phyloP scores from a whole-genome alignment of 2,888 invertebrate genomes.

The Cheilosia grossa region DNA sequence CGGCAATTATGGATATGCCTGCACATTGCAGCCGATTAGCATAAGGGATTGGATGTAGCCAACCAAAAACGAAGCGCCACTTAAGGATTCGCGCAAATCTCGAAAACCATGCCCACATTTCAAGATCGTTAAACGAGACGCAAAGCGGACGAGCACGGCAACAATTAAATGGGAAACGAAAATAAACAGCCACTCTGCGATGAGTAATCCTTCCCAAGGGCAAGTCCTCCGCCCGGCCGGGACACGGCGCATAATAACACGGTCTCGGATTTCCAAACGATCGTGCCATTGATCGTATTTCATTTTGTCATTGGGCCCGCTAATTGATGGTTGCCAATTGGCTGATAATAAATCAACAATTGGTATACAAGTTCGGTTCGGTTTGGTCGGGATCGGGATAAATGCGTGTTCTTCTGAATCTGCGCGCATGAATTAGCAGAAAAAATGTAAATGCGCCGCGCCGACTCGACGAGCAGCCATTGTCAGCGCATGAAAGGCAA shows the following conservation, averaged over 20 bases:
- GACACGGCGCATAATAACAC: slow-evolving; percentile 70
- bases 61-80: slow-evolving; percentile 56
- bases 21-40: slow-evolving; percentile 61
- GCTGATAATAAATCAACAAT: slow-evolving; percentile 72
- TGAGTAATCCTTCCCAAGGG: slow-evolving; percentile 74
- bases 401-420: slow-evolving; percentile 22
- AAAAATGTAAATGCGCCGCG: slow-evolving; percentile 64
- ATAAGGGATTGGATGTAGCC: slow-evolving; percentile 20
- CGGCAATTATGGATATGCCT: slow-evolving; percentile 49
- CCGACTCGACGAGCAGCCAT: slow-evolving; percentile 47
- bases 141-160: slow-evolving; percentile 38
- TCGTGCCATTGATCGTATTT: slow-evolving; percentile 76
- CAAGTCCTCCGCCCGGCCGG: slow-evolving; percentile 35
- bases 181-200: slow-evolving; percentile 58
- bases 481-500: slow-evolving; percentile 57
- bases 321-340: slow-evolving; percentile 77
- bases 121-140: slow-evolving; percentile 24
- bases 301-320: slow-evolving; percentile 77
- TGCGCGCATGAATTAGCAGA: slow-evolving; percentile 64
- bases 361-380: slow-evolving; percentile 24
- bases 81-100: slow-evolving; percentile 58
- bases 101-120: slow-evolving; percentile 38
- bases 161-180: slow-evolving; percentile 65
- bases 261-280: slow-evolving; percentile 76
- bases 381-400: slow-evolving; percentile 25